Base-by-base conservation (phyloP, 1,140 invertebrate genomes). In the Zaprionus inermis region DNA sequence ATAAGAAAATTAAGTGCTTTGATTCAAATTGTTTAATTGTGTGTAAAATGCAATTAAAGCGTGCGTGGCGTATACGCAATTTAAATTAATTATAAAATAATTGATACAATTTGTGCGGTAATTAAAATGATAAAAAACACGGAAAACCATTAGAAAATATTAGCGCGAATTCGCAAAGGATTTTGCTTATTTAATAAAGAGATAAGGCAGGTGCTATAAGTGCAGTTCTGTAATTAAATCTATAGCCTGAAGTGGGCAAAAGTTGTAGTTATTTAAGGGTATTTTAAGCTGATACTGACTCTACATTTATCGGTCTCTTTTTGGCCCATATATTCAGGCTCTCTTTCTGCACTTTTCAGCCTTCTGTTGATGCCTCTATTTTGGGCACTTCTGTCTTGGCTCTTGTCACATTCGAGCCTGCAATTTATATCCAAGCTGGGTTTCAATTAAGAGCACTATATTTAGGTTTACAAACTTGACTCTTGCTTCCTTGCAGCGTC, bases 11-110 rank as follows among this genome's bases (percentile, higher is more conserved):
- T 20, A 52, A 52, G 10, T 36, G 51, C 14, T 44, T 44, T n/a
- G n/a, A n/a, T 44, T 7, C 20, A 57, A 56, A 56, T 51, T 73
- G 57, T 69, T 73, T 41, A 73, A 73, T 73, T 69, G 65, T 22
- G 30, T 64, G 64, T 30, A 14, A 3, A 55, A 11, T 41, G 30
- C 55, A 59, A 59, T 68, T 28, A 51, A 67, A 59, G 44, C 12
- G 24, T 24, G 14, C 12, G 20, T 28, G 44, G 44, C 44, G 44
- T 12, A 22, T 49, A 20, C 11, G 44, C 12, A 22, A 22, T 20
- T 49, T 49, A 49, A 49, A 22, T 49, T 1, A 22, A 49, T 49
- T 49, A 49, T 20, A 49, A 49, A 49, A 49, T 49, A 49, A 49
- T 49, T 49, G 44, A 49, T 49, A 49, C 11, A 49, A 49, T 22